phyloP scores from a whole-genome alignment of 1,140 invertebrate species.

The Sinonovacula constricta region DNA sequence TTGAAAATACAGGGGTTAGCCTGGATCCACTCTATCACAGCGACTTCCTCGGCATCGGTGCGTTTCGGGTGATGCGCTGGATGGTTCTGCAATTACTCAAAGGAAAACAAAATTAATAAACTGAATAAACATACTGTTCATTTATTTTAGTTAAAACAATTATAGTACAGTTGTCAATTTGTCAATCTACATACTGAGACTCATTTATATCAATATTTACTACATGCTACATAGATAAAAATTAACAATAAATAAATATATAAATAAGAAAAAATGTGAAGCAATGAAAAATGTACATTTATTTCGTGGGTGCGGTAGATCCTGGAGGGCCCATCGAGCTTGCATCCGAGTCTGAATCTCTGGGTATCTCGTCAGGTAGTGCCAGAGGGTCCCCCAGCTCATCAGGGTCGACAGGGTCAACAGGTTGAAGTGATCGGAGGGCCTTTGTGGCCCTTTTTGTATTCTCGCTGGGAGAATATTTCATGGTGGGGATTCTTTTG shows the following conservation, averaged over 20 bases:
- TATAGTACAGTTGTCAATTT: conserved; percentile 21
- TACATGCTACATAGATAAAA: conserved; percentile 17
- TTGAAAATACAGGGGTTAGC: conserved; percentile 25
- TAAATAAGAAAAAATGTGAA: conserved; percentile 76
- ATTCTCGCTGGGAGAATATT: no score
- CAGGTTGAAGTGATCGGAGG: no score
- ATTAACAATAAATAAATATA: conserved; percentile 16
- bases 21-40: conserved; percentile 27
- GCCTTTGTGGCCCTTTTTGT: no score
- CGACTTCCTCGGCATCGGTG: conserved; percentile 27
- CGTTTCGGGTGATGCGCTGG: conserved; percentile 32
- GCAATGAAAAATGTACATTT: no score
- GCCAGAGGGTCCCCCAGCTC: no score
- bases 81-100: conserved; percentile 25
- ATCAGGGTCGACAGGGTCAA: no score
- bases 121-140: no score
- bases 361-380: no score
- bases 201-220: conserved; percentile 22
- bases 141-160: conserved; percentile 6
- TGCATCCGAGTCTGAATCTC: no score
- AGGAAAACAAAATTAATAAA: conserved; percentile 29
- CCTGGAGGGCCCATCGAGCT: no score
- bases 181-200: conserved; percentile 22
- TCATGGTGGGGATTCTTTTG: no score
- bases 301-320: no score